These are phyloP conservation scores for Eurytoma californica DNA, from an alignment of 2,888 invertebrate genomes.

Conservation along the genomic window DNA sequence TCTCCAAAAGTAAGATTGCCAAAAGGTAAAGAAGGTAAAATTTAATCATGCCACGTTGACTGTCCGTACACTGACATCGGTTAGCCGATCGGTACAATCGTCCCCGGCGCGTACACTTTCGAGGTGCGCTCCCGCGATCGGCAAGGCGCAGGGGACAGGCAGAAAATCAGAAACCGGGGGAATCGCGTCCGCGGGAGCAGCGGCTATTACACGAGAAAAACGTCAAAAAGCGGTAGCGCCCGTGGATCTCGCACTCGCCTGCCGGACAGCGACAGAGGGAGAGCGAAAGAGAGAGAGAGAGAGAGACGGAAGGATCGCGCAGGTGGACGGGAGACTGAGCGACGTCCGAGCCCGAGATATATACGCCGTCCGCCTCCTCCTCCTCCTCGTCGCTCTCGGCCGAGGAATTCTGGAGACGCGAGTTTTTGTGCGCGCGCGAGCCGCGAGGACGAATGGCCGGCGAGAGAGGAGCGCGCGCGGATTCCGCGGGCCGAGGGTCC, in stretches of 20 bases:
- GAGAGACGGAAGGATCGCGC: background rate
- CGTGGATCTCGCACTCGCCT: background rate
- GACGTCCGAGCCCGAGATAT: slow-evolving; percentile 26
- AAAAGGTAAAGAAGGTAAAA: no score
- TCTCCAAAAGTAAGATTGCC: no score
- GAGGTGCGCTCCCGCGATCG: no score
- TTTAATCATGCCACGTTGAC: no score
- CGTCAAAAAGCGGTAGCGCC: slow-evolving; percentile 31
- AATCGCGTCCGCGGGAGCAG: background rate
- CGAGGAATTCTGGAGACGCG: slow-evolving; percentile 44
- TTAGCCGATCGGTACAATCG: no score
- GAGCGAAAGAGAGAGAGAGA: background rate
- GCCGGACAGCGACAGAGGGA: background rate
- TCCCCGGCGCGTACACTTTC: no score
- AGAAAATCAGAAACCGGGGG: slow-evolving; percentile 2
- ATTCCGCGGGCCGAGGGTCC: slow-evolving; percentile 5
- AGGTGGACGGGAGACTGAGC: background rate
- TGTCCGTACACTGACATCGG: no score
- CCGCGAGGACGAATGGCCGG: slow-evolving; percentile 6
- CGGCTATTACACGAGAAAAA: slow-evolving; percentile 53
- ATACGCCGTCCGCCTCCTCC: background rate
- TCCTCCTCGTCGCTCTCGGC: slow-evolving; percentile 4
- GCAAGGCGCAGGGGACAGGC: background rate
- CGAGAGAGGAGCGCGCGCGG: background rate
- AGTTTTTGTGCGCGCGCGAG: slow-evolving; percentile 33